These are phyloP conservation scores for Sakesphorus luctuosus DNA, from an alignment of 2,113 vertebrate species.

Conservation along the genomic window DNA sequence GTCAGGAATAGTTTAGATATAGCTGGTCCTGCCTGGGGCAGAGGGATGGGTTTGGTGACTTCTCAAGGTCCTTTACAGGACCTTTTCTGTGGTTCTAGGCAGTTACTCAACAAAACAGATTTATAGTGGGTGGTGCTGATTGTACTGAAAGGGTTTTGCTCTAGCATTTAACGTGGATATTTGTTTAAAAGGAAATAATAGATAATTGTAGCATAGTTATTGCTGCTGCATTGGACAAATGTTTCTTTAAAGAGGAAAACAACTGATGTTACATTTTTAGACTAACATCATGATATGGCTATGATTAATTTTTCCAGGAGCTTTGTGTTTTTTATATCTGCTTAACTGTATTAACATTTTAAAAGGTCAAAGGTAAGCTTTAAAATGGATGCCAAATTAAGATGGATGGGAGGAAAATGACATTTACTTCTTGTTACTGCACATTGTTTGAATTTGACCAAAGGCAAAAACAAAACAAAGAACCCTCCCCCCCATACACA, in stretches of 20 bases:
- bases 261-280: conserved; percentile 36
- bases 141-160: not conserved
- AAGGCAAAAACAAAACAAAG: conserved; percentile 72
- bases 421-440: conserved; percentile 70
- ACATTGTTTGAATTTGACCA: conserved; percentile 69
- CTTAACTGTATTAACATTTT: conserved; percentile 68
- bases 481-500: not conserved
- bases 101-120: not conserved
- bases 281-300: not conserved
- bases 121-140: not conserved
- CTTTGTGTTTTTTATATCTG: conserved; percentile 61
- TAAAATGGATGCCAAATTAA: conserved; percentile 69
- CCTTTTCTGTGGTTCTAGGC: not conserved
- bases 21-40: conserved; percentile 8
- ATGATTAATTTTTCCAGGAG: conserved; percentile 57
- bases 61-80: conserved; percentile 3
- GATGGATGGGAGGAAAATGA: conserved; percentile 67
- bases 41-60: not conserved
- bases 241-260: conserved; percentile 19
- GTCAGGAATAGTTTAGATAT: conserved; percentile 22
- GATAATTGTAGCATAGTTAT: not conserved
- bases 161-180: not conserved
- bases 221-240: not conserved
- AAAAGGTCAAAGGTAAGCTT: conserved; percentile 69
- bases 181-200: conserved; percentile 13